A percentile compares a stretch with the other conserved stretches of the same genome.
These are phyloP conservation scores for Sinhomidia bicolor DNA, from an alignment of 2,888 invertebrate genomes.

Conservation along the genomic window DNA sequence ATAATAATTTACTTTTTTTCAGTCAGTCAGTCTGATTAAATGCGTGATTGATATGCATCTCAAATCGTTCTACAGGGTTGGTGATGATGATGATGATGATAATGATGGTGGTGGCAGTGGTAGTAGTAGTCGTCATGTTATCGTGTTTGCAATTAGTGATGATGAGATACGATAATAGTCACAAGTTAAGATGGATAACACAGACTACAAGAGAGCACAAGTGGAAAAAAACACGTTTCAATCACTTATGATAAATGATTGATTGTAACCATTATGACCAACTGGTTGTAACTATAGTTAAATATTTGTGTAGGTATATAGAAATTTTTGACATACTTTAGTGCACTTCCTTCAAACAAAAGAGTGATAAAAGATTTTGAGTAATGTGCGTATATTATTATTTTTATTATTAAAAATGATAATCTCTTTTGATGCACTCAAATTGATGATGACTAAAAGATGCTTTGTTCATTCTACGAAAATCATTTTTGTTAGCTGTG, in stretches of 20 bases:
- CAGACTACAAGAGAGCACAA: not conserved
- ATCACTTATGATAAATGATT: not conserved
- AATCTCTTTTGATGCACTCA: not conserved
- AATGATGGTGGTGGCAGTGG: no score
- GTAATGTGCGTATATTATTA: not conserved
- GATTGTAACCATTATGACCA: not conserved
- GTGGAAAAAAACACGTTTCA: not conserved
- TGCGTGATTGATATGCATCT: conserved; percentile 24
- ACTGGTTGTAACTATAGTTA: not conserved
- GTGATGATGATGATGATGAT: not conserved
- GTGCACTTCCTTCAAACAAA: not conserved
- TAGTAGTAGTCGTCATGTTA: not conserved
- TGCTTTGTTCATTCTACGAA: not conserved
- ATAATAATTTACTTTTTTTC: conserved; percentile 11
- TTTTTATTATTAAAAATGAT: conserved; percentile 2
- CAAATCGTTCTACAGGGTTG: not conserved
- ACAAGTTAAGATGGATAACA: not conserved
- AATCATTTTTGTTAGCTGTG: conserved; percentile 33
- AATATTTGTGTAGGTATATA: not conserved
- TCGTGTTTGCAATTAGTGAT: not conserved
- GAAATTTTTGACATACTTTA: not conserved
- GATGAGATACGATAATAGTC: conserved; percentile 5
- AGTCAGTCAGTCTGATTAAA: conserved; percentile 5
- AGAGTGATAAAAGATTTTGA: not conserved
- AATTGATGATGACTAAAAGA: not conserved